phyloP scores from a whole-genome alignment of 2,113 vertebrate species.

The Leptodactylus fuscus region DNA sequence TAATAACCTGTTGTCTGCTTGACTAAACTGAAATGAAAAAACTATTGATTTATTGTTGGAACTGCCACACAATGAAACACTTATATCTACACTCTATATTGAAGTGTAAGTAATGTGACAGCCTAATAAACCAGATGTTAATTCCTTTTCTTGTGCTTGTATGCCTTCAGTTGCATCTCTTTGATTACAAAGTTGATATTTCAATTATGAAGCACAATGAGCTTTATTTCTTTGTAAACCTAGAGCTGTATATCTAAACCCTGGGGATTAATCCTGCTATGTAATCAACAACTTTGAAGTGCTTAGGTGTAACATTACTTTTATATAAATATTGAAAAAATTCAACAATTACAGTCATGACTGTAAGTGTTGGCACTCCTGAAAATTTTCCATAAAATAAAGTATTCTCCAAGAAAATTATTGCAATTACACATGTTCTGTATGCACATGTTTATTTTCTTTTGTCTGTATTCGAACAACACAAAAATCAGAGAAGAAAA shows the following conservation, averaged over 20 bases:
- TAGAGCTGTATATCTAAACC: neutral
- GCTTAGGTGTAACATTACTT: too few relatives aligned
- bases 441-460: too few relatives aligned
- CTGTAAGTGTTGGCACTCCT: too few relatives aligned
- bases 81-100: conserved; percentile 73
- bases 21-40: conserved; percentile 84
- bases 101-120: conserved; percentile 77
- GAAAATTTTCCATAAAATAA: too few relatives aligned
- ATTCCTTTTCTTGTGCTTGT: conserved; percentile 41
- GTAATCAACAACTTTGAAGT: neutral
- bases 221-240: neutral
- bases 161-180: conserved; percentile 1
- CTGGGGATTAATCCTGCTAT: neutral
- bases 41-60: conserved; percentile 86
- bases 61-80: conserved; percentile 82
- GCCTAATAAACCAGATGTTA: conserved; percentile 61
- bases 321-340: neutral
- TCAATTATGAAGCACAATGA: conserved; percentile 19
- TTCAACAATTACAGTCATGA: neutral
- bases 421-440: too few relatives aligned
- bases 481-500: too few relatives aligned
- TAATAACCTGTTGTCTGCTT: conserved; percentile 91
- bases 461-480: too few relatives aligned
- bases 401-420: too few relatives aligned
- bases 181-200: conserved; percentile 36